Conservation (phyloP, 2,113 vertebrate genomes). For the Bostrychus sinensis region DNA sequence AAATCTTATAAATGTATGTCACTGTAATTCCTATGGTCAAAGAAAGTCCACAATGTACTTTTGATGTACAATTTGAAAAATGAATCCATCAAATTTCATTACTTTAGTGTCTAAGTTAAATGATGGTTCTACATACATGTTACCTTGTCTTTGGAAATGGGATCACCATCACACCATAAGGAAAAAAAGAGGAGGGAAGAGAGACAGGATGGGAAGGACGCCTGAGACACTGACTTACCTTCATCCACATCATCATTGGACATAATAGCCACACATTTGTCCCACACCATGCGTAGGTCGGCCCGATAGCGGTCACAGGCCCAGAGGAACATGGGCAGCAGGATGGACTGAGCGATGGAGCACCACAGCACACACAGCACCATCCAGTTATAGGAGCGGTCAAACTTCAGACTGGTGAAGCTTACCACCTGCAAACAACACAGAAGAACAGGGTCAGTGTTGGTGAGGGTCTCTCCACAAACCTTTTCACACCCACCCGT, state of each 20-base stretch:
- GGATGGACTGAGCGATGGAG: conserved; percentile 89
- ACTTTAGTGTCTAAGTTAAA: neutral
- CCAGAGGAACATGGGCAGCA: conserved; percentile 90
- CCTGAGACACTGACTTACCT: conserved; percentile 73
- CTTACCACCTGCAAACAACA: conserved; percentile 86
- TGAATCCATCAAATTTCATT: neutral
- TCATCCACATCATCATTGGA: conserved; percentile 87
- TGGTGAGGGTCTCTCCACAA: too few relatives aligned
- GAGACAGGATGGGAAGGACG: conserved; percentile 20
- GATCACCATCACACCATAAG: conserved; percentile 29
- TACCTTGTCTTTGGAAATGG: conserved; percentile 25
- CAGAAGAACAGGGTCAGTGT: neutral
- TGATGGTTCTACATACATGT: neutral
- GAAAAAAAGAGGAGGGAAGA: conserved; percentile 29
- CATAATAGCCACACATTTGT: conserved; percentile 90
- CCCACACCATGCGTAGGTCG: conserved; percentile 87
- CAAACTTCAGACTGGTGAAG: conserved; percentile 89
- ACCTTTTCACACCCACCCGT: too few relatives aligned
- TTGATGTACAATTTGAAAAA: neutral
- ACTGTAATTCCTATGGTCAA: conserved; percentile 20
- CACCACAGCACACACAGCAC: conserved; percentile 91
- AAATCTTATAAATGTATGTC: conserved; percentile 15
- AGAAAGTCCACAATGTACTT: conserved; percentile 22
- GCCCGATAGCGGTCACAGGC: conserved; percentile 92
- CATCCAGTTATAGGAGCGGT: conserved; percentile 89